Evolutionary conservation across 2,888 invertebrate species (phyloP), one percentile per base, ranked within the genome.

Genomic region (Diadegma fenestrale): DNA sequence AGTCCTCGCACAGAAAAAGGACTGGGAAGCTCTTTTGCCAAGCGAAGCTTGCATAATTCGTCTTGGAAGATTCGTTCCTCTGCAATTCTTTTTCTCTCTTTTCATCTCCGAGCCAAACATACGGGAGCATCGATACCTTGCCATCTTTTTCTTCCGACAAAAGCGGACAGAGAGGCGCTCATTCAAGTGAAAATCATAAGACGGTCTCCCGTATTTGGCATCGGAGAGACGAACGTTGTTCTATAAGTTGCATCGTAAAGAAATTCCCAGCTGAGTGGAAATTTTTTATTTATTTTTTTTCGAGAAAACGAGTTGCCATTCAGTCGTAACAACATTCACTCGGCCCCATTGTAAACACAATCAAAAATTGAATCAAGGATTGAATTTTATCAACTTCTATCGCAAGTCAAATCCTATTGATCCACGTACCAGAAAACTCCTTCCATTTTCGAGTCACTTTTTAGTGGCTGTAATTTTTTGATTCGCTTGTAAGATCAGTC

Each of bases 11-110:
- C 10, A 48, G 69, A 63, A 80, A 66, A 82, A 66, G 79, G 26
- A 68, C 83, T 88, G 19, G 90, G 89, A 91, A 91, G 91, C 92
- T 93, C 92, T 93, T 93, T 93, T 93, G 93, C 92, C 89, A 90
- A 93, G 91, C 90, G 89, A 91, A 91, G 92, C 93, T 92, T 91
- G 91, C 90, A 92, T 93, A 93, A 93, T 85, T 93, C 91, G 91
- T 83, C 87, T 88, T 88, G 79, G 58, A 22, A n/a, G n/a, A 12
- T 63, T 73, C 66, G 63, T 37, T 80, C 48, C 48, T 54, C 48
- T 54, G 30, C 33, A 58, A 54, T 61, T 78, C 71, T 72, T 41
- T 48, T 66, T 45, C 64, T 80, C 79, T 69, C 61, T 33, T 81
- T 58, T 54, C 19, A 68, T 54, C 72, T 72, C 41, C 43, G 61